Base-by-base conservation (phyloP, 1,140 invertebrate species). In the Caenorhabditis brenneri region DNA sequence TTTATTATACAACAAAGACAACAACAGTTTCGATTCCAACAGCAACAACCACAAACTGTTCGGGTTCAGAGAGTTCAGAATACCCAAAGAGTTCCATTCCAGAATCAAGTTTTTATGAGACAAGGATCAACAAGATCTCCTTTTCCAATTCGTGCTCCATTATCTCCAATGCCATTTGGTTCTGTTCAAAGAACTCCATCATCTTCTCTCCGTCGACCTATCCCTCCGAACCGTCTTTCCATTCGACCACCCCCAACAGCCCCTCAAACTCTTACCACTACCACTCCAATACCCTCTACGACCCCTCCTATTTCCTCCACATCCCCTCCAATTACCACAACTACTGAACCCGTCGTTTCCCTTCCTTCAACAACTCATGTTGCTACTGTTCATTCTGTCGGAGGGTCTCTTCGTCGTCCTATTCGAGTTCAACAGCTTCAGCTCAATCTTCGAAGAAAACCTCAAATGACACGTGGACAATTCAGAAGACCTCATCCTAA, bases 401-500 rank as follows among this genome's bases (percentile, higher is more conserved):
- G 65, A 46, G 65, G 65, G 27, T 42, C 65, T 24, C 36, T 74
- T 42, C 65, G 65, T 27, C 65, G 65, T 46, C 65, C 65, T 4
- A 74, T 74, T 46, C 65, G 65, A 10, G 65, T 74, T 39, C 65
- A 74, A 74, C 65, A 74, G 46, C 65, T 74, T 10, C 65, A 74
- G n/a, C 65, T 74, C 36, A 74, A 74, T 42, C 65, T 74, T n/a
- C 33, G 65, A 42, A 74, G 65, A n/a, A 74, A 74, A 31, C 65
- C 65, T 31, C 65, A 74, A 74, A 42, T 74, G 65, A 74, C 65
- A 42, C 65, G 65, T 74, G 65, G 65, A 24, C 65, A 74, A 42
- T 74, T 74, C n/a, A 74, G 65, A 46, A 39, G 65, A 31, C 65
- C 65, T 36, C 15, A 27, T 5, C 19, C 33, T 33, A 74, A 42